Conservation (phyloP, 2,888 invertebrate species). For the Nemotelus nigrinus region DNA sequence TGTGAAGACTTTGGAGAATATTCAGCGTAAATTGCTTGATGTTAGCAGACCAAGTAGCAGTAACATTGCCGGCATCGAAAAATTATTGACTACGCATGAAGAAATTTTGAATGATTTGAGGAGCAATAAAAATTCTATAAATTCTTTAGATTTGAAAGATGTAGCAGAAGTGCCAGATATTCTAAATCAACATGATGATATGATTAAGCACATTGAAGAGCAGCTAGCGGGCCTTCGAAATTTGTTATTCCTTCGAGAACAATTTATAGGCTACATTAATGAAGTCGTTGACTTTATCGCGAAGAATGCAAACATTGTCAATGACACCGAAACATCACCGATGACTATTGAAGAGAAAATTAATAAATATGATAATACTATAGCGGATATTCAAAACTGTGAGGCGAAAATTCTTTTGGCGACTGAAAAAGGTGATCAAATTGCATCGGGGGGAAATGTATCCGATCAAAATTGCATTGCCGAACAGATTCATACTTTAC, state of each 20-base stretch:
- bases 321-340: slow-evolving; percentile 85
- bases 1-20: slow-evolving; percentile 79
- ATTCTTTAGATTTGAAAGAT: slow-evolving; percentile 79
- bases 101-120: slow-evolving; percentile 80
- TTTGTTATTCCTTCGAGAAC: slow-evolving; percentile 82
- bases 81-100: slow-evolving; percentile 81
- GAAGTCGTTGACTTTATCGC: slow-evolving; percentile 89
- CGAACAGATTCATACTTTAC: slow-evolving; percentile 85
- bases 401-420: slow-evolving; percentile 88
- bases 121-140: slow-evolving; percentile 79
- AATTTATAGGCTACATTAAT: slow-evolving; percentile 85
- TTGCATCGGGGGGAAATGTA: slow-evolving; percentile 88
- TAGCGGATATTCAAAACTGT: slow-evolving; percentile 87
- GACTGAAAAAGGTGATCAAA: slow-evolving; percentile 91
- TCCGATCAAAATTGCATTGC: slow-evolving; percentile 88
- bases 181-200: slow-evolving; percentile 83
- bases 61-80: slow-evolving; percentile 88
- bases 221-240: slow-evolving; percentile 84
- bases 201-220: slow-evolving; percentile 85
- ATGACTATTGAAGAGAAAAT: slow-evolving; percentile 87
- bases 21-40: slow-evolving; percentile 85
- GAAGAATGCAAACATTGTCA: slow-evolving; percentile 85
- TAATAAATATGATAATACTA: slow-evolving; percentile 85
- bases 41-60: slow-evolving; percentile 88
- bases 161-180: slow-evolving; percentile 83